A percentile compares a stretch with the other conserved stretches of the same genome.
Evolutionary conservation across 2,797 vertebrate genomes (phyloP).

Genomic region (Columba guinea): DNA sequence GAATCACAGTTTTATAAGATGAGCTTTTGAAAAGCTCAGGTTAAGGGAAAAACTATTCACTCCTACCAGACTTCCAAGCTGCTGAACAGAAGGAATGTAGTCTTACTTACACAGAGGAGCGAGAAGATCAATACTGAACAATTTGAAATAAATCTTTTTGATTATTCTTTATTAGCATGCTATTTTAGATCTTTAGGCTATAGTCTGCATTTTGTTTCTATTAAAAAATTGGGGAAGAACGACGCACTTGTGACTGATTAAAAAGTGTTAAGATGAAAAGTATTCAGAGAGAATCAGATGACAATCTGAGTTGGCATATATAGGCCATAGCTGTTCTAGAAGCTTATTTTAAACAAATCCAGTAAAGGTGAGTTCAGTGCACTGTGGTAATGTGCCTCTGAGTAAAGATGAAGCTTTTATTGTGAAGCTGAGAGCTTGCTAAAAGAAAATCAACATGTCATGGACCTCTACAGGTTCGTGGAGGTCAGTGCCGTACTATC

Average conservation of each 20-base stretch:
- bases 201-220: neutral
- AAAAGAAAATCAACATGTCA: neutral
- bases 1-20: slow-evolving; percentile 61
- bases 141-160: slow-evolving; percentile 6
- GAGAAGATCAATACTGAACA: neutral
- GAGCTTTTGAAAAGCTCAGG: slow-evolving; percentile 55
- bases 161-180: neutral
- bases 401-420: neutral
- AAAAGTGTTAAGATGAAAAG: neutral
- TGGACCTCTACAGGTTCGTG: neutral
- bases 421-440: neutral
- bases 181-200: neutral
- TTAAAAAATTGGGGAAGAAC: neutral
- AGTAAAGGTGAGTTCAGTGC: neutral
- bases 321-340: slow-evolving; percentile 25
- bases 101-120: neutral
- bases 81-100: neutral
- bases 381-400: neutral
- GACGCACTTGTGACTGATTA: neutral
- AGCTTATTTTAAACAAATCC: slow-evolving; percentile 25
- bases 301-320: neutral
- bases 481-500: neutral
- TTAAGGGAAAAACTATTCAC: slow-evolving; percentile 54
- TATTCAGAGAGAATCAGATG: neutral
- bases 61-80: slow-evolving; percentile 26